These are phyloP conservation scores for Okapia johnstoni DNA, from an alignment of 2,113 vertebrate genomes.

Conservation along the genomic window DNA sequence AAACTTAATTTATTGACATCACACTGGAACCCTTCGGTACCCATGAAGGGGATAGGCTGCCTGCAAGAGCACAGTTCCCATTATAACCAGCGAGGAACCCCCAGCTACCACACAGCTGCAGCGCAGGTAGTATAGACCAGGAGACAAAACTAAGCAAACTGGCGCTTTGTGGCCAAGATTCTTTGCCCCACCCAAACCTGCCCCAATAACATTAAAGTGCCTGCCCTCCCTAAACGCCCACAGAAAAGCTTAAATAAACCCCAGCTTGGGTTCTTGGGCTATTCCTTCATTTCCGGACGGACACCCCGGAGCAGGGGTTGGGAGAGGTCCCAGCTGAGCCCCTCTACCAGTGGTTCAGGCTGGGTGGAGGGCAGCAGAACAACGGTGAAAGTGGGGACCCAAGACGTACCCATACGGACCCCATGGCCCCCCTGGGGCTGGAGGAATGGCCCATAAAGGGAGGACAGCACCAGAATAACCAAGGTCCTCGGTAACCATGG, in stretches of 20 bases:
- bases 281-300: conserved; percentile 72
- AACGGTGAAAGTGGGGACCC: neutral
- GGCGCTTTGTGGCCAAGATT: neutral
- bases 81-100: neutral
- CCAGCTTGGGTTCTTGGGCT: conserved; percentile 31
- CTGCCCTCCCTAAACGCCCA: conserved; percentile 36
- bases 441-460: neutral
- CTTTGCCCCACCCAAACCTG: neutral
- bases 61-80: neutral
- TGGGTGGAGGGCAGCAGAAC: neutral
- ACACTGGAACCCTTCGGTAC: neutral
- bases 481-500: neutral
- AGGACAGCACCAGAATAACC: neutral
- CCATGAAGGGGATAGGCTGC: neutral
- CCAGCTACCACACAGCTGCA: neutral
- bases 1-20: conserved; percentile 85
- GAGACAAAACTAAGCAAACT: conserved; percentile 27
- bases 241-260: conserved; percentile 65
- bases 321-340: neutral
- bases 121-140: neutral
- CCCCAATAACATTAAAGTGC: conserved; percentile 43
- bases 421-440: neutral
- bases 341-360: neutral
- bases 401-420: neutral
- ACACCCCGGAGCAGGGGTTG: neutral